Evolutionary conservation across 2,797 vertebrate genomes (phyloP), one percentile per base, ranked within the genome.

Genomic region (Sebastes nivosus): DNA sequence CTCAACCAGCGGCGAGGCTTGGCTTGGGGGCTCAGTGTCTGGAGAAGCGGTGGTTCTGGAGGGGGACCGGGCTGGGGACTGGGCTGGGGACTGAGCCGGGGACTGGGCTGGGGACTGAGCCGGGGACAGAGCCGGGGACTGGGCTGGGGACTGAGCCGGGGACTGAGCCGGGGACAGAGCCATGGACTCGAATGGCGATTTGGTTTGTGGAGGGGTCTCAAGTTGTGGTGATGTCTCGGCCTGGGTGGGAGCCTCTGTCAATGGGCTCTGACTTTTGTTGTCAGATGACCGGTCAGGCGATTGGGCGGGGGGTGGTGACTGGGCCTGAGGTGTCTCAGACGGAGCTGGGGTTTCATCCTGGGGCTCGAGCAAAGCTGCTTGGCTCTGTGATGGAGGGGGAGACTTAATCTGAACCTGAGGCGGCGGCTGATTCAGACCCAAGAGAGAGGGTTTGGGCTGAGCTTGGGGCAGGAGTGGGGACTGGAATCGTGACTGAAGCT

Each of bases 401-500:
- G 89, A 86, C 78, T 86, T 87, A 3, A 79, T 64, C 67, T 80
- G 89, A 64, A 71, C 67, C n/a, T 84, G 90, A 32, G 86, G 85
- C 29, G 18, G 79, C 0, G 72, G 81, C 80, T 88, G 92, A 80
- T 60, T 87, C 16, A 86, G 81, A 72, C 87, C 73, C 8, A 88
- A 65, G 32, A 87, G 81, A 2, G 93, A 16, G 7, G 85, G 81
- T 69, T 92, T 93, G 79, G 75, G 75, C 67, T 83, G 93, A 81
- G 81, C 75, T 70, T 90, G 92, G 57, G 89, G 72, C 75, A 94
- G 66, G 46, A 92, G 88, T 6, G 89, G 89, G 50, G 92, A 86
- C 81, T 93, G 94, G 88, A 94, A 94, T 22, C 92, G 77, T 16
- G 79, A 6, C 76, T 88, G 91, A 20, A 90, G 34, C 75, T 90